Evolutionary conservation across 2,888 invertebrate species (phyloP).

Genomic region (Torymus tubicola): DNA sequence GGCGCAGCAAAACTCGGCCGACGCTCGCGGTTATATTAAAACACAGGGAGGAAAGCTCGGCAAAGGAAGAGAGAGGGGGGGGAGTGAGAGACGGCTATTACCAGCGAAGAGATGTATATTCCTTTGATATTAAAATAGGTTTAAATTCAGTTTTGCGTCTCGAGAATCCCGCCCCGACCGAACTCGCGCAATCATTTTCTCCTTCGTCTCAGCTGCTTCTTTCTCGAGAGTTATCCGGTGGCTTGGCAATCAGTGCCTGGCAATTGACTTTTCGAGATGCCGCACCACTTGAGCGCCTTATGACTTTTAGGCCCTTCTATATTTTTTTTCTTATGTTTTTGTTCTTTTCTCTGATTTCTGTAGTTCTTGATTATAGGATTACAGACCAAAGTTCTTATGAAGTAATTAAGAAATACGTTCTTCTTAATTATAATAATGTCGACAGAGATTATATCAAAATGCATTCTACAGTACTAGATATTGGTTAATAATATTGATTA

Average conservation of each 20-base stretch:
- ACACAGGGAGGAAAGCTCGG: not conserved
- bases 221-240: not conserved
- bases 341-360: no score
- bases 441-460: no score
- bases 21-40: conserved; percentile 42
- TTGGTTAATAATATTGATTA: no score
- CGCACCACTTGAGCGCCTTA: not conserved
- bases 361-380: no score
- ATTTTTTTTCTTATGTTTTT: no score
- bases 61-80: no score
- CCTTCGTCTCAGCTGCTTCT: not conserved
- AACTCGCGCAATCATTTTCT: conserved; percentile 6
- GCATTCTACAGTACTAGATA: no score
- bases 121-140: conserved; percentile 44
- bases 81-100: no score
- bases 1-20: conserved; percentile 20
- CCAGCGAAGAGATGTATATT: not conserved
- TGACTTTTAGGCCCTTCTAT: no score
- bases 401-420: no score
- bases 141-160: conserved; percentile 30
- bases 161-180: not conserved
- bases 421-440: no score
- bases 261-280: conserved; percentile 22
- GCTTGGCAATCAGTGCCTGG: conserved; percentile 18
- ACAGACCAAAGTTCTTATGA: no score